phyloP scores from a whole-genome alignment of 2,888 invertebrate species.

The Dicycla oo region DNA sequence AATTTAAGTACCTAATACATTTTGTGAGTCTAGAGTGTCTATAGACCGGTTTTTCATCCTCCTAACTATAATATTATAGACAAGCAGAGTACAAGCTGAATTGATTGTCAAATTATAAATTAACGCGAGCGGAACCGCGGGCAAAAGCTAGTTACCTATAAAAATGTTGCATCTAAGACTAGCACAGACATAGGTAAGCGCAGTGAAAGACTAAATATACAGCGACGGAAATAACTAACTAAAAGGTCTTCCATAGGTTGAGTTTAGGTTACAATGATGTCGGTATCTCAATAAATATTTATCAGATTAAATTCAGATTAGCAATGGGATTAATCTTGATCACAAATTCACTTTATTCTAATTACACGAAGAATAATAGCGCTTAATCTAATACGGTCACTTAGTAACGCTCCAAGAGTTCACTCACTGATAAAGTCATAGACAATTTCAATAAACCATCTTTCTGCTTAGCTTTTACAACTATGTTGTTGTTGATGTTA shows the following conservation, averaged over 20 bases:
- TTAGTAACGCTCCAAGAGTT: constrained; percentile 13
- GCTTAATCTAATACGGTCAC: constrained; percentile 43
- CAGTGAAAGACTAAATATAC: constrained; percentile 10
- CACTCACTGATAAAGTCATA: constrained; percentile 31
- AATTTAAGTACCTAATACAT: too few species aligned
- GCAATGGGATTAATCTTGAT: constrained; percentile 41
- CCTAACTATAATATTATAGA: too few species aligned
- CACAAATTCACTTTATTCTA: constrained; percentile 45
- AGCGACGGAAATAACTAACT: constrained; percentile 34
- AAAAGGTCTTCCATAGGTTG: constrained; percentile 4
- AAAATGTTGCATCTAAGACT: background rate
- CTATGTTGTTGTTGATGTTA: too few species aligned
- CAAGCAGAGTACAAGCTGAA: too few species aligned
- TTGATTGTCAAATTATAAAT: too few species aligned
- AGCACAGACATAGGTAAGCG: background rate
- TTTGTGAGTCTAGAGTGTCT: too few species aligned
- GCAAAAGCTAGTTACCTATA: too few species aligned
- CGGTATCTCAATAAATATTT: constrained; percentile 39
- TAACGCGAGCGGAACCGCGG: too few species aligned
- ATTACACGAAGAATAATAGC: constrained; percentile 47
- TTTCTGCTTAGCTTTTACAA: background rate
- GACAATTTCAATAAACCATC: constrained; percentile 27
- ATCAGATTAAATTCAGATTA: constrained; percentile 42
- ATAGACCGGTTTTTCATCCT: too few species aligned
- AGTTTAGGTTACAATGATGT: constrained; percentile 10